These are phyloP conservation scores for Lepus timidus DNA, from an alignment of 2,113 vertebrate species.

Conservation along the genomic window DNA sequence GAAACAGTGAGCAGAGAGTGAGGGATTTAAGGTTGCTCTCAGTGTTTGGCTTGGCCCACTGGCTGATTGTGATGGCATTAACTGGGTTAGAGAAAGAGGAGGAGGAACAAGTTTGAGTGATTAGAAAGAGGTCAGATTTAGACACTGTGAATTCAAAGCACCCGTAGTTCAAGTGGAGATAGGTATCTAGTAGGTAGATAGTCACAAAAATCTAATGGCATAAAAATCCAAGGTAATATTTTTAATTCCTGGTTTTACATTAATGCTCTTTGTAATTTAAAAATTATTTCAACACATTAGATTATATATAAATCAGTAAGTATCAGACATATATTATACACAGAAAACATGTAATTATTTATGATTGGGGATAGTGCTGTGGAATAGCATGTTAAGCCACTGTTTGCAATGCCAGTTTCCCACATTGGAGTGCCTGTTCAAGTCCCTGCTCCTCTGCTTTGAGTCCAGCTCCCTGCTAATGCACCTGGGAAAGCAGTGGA, in stretches of 20 bases:
- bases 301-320: conserved; percentile 41
- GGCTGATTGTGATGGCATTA: not conserved
- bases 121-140: conserved; percentile 20
- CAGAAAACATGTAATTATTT: conserved; percentile 21
- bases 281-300: conserved; percentile 28
- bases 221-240: conserved; percentile 20
- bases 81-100: conserved; percentile 12
- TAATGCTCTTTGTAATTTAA: conserved; percentile 57
- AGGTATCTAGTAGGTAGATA: conserved; percentile 16
- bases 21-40: not conserved
- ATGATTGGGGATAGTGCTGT: not conserved
- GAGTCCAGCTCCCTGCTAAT: too few species aligned
- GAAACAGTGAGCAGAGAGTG: not conserved
- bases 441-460: too few species aligned
- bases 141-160: not conserved
- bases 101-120: not conserved
- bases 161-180: not conserved
- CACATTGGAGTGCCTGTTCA: too few species aligned
- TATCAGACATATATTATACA: conserved; percentile 50
- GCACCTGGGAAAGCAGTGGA: too few species aligned
- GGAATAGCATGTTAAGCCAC: too few species aligned
- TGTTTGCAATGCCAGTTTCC: too few species aligned
- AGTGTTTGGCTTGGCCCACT: not conserved
- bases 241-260: conserved; percentile 50
- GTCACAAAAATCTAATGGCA: not conserved